These are phyloP conservation scores for Buathra laborator DNA, from an alignment of 2,888 invertebrate species.

Conservation along the genomic window DNA sequence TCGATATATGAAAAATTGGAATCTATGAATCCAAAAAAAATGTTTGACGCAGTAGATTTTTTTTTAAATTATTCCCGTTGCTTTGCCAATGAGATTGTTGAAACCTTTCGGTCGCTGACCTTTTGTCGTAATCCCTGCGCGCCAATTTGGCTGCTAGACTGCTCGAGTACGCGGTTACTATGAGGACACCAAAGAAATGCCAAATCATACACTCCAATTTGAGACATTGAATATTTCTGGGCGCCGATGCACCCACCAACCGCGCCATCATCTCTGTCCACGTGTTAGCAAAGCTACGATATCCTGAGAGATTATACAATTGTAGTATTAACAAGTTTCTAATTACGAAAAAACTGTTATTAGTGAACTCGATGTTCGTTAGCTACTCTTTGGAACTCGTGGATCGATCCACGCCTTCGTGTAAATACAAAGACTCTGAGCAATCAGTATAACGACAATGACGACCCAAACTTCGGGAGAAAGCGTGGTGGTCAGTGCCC, in stretches of 20 bases:
- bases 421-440: constrained; percentile 73
- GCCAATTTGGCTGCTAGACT: constrained; percentile 81
- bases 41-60: background rate
- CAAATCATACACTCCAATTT: constrained; percentile 78
- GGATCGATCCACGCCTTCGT: constrained; percentile 75
- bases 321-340: background rate
- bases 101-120: constrained; percentile 68
- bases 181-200: constrained; percentile 78
- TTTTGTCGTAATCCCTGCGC: constrained; percentile 77
- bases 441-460: constrained; percentile 70
- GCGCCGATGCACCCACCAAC: constrained; percentile 75
- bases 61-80: background rate
- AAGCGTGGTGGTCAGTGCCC: constrained; percentile 80
- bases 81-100: background rate
- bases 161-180: constrained; percentile 80
- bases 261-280: constrained; percentile 78
- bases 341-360: background rate
- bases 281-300: constrained; percentile 74
- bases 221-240: constrained; percentile 70
- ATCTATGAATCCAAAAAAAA: background rate
- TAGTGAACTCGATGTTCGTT: constrained; percentile 21
- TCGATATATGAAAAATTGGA: background rate
- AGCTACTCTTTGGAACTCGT: constrained; percentile 75
- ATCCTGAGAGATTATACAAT: constrained; percentile 71
- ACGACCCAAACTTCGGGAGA: constrained; percentile 76